These are phyloP conservation scores for Potamarius usumacintae DNA, from an alignment of 2,113 vertebrate genomes.

Conservation along the genomic window DNA sequence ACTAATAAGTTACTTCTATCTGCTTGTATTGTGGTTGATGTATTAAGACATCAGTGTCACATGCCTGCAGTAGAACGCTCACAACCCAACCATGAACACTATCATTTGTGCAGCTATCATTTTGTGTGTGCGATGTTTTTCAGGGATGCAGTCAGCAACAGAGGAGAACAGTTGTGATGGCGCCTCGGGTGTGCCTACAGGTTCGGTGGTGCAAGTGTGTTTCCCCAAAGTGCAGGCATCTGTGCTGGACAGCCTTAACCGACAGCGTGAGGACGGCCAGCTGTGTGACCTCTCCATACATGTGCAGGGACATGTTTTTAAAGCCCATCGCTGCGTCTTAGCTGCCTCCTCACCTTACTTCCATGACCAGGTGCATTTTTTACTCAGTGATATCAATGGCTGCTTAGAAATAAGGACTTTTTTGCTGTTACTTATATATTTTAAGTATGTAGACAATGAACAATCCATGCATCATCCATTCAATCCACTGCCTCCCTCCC, in stretches of 20 bases:
- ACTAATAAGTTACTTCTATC: background rate
- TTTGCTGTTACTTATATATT: too few relatives aligned
- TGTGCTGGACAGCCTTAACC: constrained; percentile 85
- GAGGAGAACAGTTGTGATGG: constrained; percentile 40
- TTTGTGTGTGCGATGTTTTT: background rate
- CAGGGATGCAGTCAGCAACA: constrained; percentile 40
- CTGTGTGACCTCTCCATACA: constrained; percentile 81
- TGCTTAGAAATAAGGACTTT: background rate
- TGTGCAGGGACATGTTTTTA: constrained; percentile 78
- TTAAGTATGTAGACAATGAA: too few relatives aligned
- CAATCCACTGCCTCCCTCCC: too few relatives aligned
- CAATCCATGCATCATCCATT: too few relatives aligned
- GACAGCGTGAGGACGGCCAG: constrained; percentile 83
- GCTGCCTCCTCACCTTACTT: constrained; percentile 82
- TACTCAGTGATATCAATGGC: background rate
- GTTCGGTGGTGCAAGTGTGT: constrained; percentile 78
- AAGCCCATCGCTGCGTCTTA: constrained; percentile 79
- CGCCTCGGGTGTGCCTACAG: constrained; percentile 32
- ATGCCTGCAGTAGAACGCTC: too few relatives aligned
- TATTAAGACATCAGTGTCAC: background rate
- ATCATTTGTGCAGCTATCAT: too few relatives aligned
- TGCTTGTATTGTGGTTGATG: background rate
- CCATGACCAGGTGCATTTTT: constrained; percentile 77
- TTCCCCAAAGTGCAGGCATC: constrained; percentile 82
- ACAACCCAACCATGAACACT: too few relatives aligned